phyloP scores from a whole-genome alignment of 2,797 vertebrate genomes.

The Muraenolepis orangiensis region DNA sequence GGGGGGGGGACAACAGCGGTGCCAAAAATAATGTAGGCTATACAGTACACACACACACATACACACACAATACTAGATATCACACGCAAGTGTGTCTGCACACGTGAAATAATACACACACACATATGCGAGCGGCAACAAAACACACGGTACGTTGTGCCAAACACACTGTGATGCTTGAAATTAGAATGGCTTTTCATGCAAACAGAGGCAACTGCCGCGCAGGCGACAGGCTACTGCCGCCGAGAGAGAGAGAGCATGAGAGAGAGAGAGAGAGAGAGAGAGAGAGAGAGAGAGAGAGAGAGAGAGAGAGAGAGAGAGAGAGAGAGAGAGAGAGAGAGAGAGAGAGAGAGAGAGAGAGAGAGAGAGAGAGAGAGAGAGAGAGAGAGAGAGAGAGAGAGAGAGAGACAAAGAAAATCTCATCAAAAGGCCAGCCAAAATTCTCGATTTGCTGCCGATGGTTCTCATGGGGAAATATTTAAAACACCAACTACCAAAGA shows the following conservation, averaged over 20 bases:
- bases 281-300: neutral
- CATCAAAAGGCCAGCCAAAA: slow-evolving; percentile 42
- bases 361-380: slow-evolving; percentile 22
- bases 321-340: neutral
- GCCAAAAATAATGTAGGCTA: slow-evolving; percentile 35
- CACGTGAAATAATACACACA: slow-evolving; percentile 58
- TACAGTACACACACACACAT: slow-evolving; percentile 2
- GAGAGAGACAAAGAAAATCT: slow-evolving; percentile 55
- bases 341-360: neutral
- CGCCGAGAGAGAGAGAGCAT: slow-evolving; percentile 35
- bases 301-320: neutral
- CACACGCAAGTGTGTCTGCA: slow-evolving; percentile 30
- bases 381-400: neutral
- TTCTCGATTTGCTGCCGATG: slow-evolving; percentile 28
- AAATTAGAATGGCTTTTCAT: slow-evolving; percentile 72
- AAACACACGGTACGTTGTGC: slow-evolving; percentile 52
- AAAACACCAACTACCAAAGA: slow-evolving; percentile 29
- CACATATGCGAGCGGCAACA: slow-evolving; percentile 21
- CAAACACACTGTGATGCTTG: slow-evolving; percentile 72
- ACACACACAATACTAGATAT: neutral
- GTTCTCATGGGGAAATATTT: slow-evolving; percentile 26
- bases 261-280: neutral
- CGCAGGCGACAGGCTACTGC: slow-evolving; percentile 62
- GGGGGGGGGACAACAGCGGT: slow-evolving; percentile 41
- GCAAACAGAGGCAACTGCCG: slow-evolving; percentile 62